Conservation (phyloP, 2,888 invertebrate genomes). For the Holacanthella duospinosa region DNA sequence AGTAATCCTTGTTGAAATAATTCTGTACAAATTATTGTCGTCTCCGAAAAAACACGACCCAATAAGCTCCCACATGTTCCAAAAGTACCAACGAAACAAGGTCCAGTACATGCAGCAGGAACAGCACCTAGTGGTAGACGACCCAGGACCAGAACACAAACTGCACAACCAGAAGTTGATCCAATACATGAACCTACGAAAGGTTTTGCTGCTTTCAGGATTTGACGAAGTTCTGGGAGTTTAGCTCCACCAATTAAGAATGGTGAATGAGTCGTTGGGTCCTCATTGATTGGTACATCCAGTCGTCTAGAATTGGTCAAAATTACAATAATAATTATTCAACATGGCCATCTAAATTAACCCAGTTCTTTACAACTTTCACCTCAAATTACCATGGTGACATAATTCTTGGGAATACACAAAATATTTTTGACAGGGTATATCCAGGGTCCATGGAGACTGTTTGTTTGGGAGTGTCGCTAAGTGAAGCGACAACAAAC, state of each 20-base stretch:
- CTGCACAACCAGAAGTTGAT: constrained; percentile 32
- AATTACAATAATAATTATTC: constrained; percentile 1
- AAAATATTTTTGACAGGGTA: no score
- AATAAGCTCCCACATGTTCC: constrained; percentile 33
- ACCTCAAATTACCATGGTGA: no score
- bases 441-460: no score
- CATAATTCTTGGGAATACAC: no score
- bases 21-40: constrained; percentile 38
- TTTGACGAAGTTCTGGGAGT: constrained; percentile 32
- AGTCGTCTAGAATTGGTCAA: constrained; percentile 7
- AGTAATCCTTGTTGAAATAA: constrained; percentile 36
- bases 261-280: constrained; percentile 5
- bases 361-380: no score
- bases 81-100: constrained; percentile 37
- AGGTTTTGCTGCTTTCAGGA: constrained; percentile 36
- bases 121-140: constrained; percentile 31
- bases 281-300: constrained; percentile 14
- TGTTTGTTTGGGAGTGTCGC: no score
- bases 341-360: neutral
- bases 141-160: constrained; percentile 35
- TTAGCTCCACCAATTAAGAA: constrained; percentile 20
- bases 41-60: constrained; percentile 35
- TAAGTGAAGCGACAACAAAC: no score
- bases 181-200: constrained; percentile 36
- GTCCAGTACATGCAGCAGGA: constrained; percentile 34